These are phyloP conservation scores for Orientallactaga bullata DNA, from an alignment of 2,113 vertebrate species.

Conservation along the genomic window DNA sequence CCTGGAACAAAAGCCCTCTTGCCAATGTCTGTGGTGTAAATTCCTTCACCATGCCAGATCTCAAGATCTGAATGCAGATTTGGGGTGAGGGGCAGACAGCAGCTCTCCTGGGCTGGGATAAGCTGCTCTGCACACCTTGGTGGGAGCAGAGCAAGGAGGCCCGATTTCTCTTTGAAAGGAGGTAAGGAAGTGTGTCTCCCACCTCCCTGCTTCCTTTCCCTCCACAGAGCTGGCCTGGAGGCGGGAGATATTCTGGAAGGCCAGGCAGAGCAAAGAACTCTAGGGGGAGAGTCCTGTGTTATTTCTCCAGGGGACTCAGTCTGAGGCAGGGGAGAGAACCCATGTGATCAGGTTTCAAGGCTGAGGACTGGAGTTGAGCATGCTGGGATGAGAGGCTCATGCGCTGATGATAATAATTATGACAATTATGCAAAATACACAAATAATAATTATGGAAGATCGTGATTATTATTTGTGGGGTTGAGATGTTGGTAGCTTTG, in stretches of 20 bases:
- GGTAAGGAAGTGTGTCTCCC: neutral
- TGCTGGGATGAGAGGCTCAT: slow-evolving; percentile 73
- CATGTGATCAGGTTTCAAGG: slow-evolving; percentile 62
- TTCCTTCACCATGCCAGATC: neutral
- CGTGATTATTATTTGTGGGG: slow-evolving; percentile 80
- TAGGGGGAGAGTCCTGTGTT: neutral
- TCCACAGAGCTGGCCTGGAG: neutral
- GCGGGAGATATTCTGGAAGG: neutral
- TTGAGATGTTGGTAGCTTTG: slow-evolving; percentile 75
- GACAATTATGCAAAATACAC: slow-evolving; percentile 82
- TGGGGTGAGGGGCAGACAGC: neutral
- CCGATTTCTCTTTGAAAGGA: neutral
- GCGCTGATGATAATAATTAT: slow-evolving; percentile 85
- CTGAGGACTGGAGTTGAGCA: slow-evolving; percentile 55
- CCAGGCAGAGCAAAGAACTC: neutral
- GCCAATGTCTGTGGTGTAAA: slow-evolving; percentile 40
- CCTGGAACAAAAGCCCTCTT: neutral
- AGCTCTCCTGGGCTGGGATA: neutral
- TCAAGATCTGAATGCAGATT: neutral
- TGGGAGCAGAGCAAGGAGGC: neutral
- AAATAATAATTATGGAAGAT: slow-evolving; percentile 84
- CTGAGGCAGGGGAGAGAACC: slow-evolving; percentile 49
- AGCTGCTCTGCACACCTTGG: too few relatives aligned
- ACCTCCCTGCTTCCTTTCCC: neutral
- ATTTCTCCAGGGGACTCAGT: neutral